phyloP scores from a whole-genome alignment of 2,797 vertebrate species.

The Pipistrellus pipistrellus region DNA sequence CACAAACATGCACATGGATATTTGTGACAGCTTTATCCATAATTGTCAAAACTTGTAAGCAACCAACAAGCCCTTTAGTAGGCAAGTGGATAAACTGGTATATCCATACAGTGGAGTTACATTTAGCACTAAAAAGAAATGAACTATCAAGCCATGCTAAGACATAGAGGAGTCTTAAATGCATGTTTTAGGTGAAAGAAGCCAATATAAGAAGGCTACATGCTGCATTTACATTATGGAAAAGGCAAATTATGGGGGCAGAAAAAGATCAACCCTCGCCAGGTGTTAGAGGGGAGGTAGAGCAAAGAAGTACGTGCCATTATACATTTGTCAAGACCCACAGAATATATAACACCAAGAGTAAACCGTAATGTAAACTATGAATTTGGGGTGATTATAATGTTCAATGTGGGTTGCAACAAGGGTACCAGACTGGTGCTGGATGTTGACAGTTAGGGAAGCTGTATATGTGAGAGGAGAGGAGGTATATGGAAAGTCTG shows the following conservation, averaged over 20 bases:
- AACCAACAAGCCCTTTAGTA: slow-evolving; percentile 14
- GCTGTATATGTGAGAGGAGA: neutral
- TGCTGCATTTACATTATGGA: neutral
- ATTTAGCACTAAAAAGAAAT: slow-evolving; percentile 14
- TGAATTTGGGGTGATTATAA: neutral
- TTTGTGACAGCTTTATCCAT: neutral
- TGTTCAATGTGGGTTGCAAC: neutral
- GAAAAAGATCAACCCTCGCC: neutral
- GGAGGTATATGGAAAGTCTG: neutral
- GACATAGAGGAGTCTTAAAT: neutral
- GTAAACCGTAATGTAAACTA: neutral
- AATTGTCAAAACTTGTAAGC: slow-evolving; percentile 17
- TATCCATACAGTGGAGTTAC: neutral
- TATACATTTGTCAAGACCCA: neutral
- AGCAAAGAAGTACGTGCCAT: neutral
- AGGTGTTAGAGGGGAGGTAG: neutral
- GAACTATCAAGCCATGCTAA: neutral
- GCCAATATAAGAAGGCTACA: neutral
- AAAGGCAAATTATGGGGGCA: neutral
- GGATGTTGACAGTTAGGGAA: neutral
- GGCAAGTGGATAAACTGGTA: neutral
- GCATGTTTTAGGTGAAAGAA: neutral
- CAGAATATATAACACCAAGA: neutral
- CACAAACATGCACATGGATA: neutral
- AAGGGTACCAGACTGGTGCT: neutral